Percentiles rank a stretch among this genome's conserved stretches.
Conservation (phyloP, 2,113 vertebrate species). For the Coptodon bakossiorum region DNA sequence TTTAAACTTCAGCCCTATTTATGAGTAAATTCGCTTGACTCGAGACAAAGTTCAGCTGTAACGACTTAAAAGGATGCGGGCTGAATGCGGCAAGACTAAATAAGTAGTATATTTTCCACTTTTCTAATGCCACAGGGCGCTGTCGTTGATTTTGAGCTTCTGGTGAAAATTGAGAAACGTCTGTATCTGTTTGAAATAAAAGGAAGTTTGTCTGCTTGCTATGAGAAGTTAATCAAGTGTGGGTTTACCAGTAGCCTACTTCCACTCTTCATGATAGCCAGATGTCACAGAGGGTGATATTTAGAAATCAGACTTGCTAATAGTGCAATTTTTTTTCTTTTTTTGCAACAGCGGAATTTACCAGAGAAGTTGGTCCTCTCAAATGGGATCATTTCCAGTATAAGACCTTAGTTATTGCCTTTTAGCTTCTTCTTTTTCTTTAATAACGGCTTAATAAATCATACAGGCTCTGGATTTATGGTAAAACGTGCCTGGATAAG, state of each 20-base stretch:
- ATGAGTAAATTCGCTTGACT: neutral
- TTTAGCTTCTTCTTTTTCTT: neutral
- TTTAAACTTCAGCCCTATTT: neutral
- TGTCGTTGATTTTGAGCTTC: neutral
- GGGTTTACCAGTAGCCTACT: neutral
- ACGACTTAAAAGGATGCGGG: neutral
- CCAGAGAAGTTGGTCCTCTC: neutral
- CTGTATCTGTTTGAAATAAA: neutral
- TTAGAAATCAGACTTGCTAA: constrained; percentile 15
- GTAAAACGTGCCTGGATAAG: neutral
- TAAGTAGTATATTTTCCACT: neutral
- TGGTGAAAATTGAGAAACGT: neutral
- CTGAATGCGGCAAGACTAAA: neutral
- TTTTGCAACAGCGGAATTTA: constrained; percentile 6
- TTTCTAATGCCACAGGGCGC: neutral
- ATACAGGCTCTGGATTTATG: neutral
- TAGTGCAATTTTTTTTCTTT: neutral
- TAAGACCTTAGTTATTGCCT: neutral
- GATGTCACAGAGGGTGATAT: neutral
- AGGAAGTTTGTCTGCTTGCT: constrained; percentile 24
- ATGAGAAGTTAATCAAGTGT: constrained; percentile 1
- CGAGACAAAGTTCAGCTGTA: neutral
- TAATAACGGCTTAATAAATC: neutral
- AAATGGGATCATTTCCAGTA: neutral
- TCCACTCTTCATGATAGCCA: neutral